phyloP scores from a whole-genome alignment of 1,140 invertebrate species.

The Pogonomyrmex californicus region DNA sequence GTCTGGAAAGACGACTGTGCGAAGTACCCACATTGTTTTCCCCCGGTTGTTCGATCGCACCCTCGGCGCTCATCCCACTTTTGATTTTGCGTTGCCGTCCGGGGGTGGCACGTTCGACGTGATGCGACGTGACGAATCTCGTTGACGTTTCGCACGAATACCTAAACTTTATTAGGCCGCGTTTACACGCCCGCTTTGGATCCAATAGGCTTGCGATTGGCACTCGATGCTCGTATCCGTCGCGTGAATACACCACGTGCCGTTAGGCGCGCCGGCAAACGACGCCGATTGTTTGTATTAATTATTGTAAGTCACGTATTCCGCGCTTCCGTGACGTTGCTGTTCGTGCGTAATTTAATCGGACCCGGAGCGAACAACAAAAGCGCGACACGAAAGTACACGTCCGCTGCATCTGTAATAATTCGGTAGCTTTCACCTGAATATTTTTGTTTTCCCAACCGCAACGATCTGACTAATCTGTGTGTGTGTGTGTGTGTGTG shows the following conservation, averaged over 20 bases:
- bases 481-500: too few relatives aligned
- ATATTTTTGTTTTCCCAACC: neutral
- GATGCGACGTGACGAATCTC: slow-evolving; percentile 63
- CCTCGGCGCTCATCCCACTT: slow-evolving; percentile 16
- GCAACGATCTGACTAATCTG: neutral
- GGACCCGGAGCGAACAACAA: slow-evolving; percentile 63
- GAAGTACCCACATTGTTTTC: slow-evolving; percentile 33
- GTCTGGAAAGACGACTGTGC: slow-evolving; percentile 43
- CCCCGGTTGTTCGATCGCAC: slow-evolving; percentile 8
- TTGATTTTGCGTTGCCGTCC: slow-evolving; percentile 72
- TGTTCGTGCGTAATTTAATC: slow-evolving; percentile 78
- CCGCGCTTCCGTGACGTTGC: slow-evolving; percentile 42
- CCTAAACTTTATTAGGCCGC: slow-evolving; percentile 75
- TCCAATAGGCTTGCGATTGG: slow-evolving; percentile 74
- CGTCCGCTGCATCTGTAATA: neutral
- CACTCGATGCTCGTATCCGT: slow-evolving; percentile 37
- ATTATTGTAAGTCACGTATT: slow-evolving; percentile 84
- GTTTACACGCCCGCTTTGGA: slow-evolving; percentile 66
- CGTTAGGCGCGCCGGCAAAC: slow-evolving; percentile 60
- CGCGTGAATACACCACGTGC: slow-evolving; percentile 60
- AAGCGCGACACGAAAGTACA: slow-evolving; percentile 45
- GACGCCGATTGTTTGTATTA: slow-evolving; percentile 77
- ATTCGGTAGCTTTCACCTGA: neutral
- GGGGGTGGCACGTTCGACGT: slow-evolving; percentile 56
- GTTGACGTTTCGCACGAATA: slow-evolving; percentile 66